Percentiles rank a stretch among this genome's conserved stretches.
Conservation (phyloP, 2,113 vertebrate genomes). For the Chiloscyllium plagiosum region DNA sequence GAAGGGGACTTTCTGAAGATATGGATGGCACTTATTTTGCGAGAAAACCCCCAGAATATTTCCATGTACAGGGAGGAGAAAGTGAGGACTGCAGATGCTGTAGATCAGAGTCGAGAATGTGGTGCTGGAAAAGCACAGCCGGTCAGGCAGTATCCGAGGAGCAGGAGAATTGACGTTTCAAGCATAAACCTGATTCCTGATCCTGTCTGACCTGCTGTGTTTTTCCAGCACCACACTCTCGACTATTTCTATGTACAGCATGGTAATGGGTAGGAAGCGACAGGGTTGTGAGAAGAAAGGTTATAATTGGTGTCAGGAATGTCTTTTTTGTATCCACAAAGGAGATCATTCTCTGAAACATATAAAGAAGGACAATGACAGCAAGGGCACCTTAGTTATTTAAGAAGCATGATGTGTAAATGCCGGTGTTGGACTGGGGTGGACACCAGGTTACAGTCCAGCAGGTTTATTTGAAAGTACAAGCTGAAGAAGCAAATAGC, state of each 20-base stretch:
- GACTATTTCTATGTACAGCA: background rate
- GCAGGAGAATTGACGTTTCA: no score
- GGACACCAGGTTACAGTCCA: no score
- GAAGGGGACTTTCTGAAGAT: background rate
- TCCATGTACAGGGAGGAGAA: background rate
- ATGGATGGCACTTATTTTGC: background rate
- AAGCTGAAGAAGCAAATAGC: background rate
- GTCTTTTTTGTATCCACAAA: background rate
- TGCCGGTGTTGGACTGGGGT: no score
- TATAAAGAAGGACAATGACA: background rate
- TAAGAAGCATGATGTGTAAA: background rate
- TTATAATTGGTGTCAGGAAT: background rate
- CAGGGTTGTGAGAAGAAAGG: background rate
- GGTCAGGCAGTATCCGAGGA: no score
- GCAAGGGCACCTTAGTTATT: background rate
- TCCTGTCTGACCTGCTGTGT: no score
- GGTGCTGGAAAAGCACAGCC: no score
- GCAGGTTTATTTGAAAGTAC: no score
- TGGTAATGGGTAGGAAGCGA: background rate
- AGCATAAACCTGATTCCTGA: no score
- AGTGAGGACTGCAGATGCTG: no score
- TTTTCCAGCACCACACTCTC: no score
- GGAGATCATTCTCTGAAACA: background rate
- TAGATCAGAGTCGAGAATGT: no score
- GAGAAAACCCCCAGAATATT: background rate